Evolutionary conservation across 1,140 invertebrate genomes (phyloP), one percentile per base, ranked within the genome.

Genomic region (Hyposmocoma kahamanoa): DNA sequence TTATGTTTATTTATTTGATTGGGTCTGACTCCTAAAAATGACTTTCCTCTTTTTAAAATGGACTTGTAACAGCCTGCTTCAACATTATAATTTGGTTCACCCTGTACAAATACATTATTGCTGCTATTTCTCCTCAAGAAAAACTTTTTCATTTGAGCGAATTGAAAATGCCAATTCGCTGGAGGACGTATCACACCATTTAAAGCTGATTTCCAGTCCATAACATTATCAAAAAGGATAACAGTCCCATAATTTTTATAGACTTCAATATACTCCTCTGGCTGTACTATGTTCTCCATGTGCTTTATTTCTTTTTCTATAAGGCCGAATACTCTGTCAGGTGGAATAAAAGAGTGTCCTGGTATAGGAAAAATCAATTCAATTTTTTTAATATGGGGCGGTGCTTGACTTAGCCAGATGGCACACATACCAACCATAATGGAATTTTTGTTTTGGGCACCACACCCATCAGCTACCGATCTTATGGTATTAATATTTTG

Each of bases 341-440:
- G 55, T 8, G 67, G 67, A 19, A 72, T 54, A 49, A 57, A 72
- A 9, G 58, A 64, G 50, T 67, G 61, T 13, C 63, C 67, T 3
- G 50, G 44, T 21, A 65, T 30, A 21, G 63, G 67, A 45, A 60
- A 73, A 34, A 71, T 47, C 18, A 62, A 15, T 49, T 72, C 45
- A 18, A 74, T 18, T 43, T 39, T 38, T 50, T 70, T 54, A 28
- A 72, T 36, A 43, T 64, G 39, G 38, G 24, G 6, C 24, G 62
- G 57, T 20, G 67, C 59, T 42, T 63, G 24, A 32, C 32, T 42
- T 0, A 76, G 39, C 57, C 53, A 72, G 42, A 58, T 59, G 6
- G 26, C 43, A 11, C 60, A 47, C 67, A 71, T 53, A 11, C 20
- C 18, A 9, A 63, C 11, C 42, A 53, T 44, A 0, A 42, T 42